Evolutionary conservation across 1,140 invertebrate species (phyloP), one percentile per base, ranked within the genome.

Genomic region (Drosophila pandora): DNA sequence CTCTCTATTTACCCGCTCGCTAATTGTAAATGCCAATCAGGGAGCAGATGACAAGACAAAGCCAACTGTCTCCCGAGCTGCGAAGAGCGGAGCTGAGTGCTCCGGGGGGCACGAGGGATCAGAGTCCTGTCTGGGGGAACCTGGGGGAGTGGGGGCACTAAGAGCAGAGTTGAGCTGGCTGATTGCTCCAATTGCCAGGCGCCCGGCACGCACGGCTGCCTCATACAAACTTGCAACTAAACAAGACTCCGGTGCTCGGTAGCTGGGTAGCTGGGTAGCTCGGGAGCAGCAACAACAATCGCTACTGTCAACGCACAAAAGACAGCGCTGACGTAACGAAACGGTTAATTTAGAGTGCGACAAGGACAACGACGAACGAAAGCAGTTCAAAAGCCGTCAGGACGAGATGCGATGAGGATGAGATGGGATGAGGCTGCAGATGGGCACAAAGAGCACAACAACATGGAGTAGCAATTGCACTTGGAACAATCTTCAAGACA

Each of bases 1-100:
- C 47, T 72, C 34, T 63, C 48, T 90, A 65, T 90, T 90, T 90
- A 81, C 88, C 72, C 80, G 76, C 71, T 79, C 79, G 74, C 88
- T 90, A 90, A 90, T 90, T 90, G 83, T 88, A 84, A 90, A 90
- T 90, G 88, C 76, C 88, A 90, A 90, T 90, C 88, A 90, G 82
- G 77, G 72, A 47, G 30, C 25, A 49, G 54, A 64, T 63, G 53
- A 77, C 59, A 61, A 73, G 54, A 77, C 61, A 77, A 60, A 63
- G 55, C 68, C 71, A 69, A 61, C 68, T 53, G 43, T 59, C 61
- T 62, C 58, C 32, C 25, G 54, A 75, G 37, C 60, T 62, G 47
- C 22, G 23, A 41, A 28, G 48, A 43, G 39, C 13, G 12, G 43
- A 22, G 25, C 30, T 30, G 60, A 68, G 49, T 59, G 28, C 21